A percentile compares a stretch with the other conserved stretches of the same genome.
phyloP scores from a whole-genome alignment of 2,113 vertebrate genomes.

The Halcyon malimbica region DNA sequence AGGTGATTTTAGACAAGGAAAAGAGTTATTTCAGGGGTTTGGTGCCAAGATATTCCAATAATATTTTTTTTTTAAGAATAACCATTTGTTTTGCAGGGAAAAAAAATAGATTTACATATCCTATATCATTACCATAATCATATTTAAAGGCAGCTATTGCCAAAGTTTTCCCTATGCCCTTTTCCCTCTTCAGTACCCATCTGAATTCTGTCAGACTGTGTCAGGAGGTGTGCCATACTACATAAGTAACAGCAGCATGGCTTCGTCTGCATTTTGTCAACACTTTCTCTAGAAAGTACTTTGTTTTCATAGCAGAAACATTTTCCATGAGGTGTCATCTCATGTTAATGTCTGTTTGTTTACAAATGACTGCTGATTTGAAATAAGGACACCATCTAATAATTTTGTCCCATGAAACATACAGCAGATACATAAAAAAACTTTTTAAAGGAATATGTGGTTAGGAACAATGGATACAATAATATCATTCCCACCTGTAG shows the following conservation, averaged over 20 bases:
- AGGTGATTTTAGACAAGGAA: neutral
- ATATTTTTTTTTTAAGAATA: rapidly evolving
- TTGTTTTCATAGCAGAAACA: neutral
- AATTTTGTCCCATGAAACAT: neutral
- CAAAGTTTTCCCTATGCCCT: neutral
- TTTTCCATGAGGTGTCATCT: neutral
- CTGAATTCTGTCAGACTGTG: neutral
- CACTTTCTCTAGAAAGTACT: neutral
- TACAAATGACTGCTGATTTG: neutral
- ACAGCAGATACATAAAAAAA: neutral
- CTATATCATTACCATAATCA: rapidly evolving
- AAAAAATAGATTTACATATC: neutral
- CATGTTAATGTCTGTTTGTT: neutral
- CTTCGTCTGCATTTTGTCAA: neutral
- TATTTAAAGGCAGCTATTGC: neutral
- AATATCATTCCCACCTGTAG: neutral
- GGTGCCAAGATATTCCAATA: neutral
- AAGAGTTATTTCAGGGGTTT: neutral
- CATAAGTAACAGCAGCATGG: neutral
- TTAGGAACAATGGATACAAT: neutral
- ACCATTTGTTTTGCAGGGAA: neutral
- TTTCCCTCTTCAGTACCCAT: neutral
- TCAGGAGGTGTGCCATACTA: neutral
- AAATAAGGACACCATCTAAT: neutral
- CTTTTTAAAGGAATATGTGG: neutral